Evolutionary conservation across 64 coral and sea anemone species (phyloP).

Genomic region (Dendrophyllia cribrosa): DNA sequence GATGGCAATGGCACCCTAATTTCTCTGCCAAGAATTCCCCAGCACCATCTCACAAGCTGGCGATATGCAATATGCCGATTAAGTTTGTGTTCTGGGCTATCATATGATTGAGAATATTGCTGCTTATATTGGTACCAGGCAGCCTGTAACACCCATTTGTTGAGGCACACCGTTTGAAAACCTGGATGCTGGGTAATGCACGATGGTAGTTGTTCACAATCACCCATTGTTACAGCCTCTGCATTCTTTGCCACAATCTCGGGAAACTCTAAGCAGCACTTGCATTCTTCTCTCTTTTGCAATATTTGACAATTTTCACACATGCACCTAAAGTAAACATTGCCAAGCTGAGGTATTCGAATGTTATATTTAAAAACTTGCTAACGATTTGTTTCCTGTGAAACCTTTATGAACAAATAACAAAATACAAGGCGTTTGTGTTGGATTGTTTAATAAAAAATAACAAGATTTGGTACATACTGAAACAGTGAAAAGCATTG

Average conservation of each 20-base stretch:
- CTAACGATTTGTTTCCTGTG: neutral
- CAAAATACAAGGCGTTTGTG: too few species aligned
- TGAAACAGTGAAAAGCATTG: too few species aligned
- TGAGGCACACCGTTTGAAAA: constrained; percentile 21
- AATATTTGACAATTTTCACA: constrained; percentile 14
- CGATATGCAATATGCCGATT: constrained; percentile 30
- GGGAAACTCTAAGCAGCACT: neutral
- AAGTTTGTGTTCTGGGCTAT: neutral
- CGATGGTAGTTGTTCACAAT: neutral
- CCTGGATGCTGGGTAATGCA: constrained; percentile 35
- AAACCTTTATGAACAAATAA: neutral
- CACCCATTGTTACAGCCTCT: neutral
- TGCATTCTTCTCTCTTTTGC: neutral
- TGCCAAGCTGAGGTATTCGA: neutral
- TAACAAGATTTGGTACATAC: too few species aligned
- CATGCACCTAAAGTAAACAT: constrained; percentile 26
- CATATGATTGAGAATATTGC: neutral
- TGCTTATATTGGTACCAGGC: constrained; percentile 50
- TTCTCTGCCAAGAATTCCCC: constrained; percentile 30
- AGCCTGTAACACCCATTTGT: constrained; percentile 11
- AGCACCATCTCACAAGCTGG: constrained; percentile 37
- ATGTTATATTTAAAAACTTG: neutral
- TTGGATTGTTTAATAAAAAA: too few species aligned
- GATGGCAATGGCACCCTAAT: constrained; percentile 28
- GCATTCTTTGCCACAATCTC: neutral